Base-by-base conservation (phyloP, 30 jellyfish, hydroid and myxozoan species). In the Calvadosia cruxmelitensis region DNA sequence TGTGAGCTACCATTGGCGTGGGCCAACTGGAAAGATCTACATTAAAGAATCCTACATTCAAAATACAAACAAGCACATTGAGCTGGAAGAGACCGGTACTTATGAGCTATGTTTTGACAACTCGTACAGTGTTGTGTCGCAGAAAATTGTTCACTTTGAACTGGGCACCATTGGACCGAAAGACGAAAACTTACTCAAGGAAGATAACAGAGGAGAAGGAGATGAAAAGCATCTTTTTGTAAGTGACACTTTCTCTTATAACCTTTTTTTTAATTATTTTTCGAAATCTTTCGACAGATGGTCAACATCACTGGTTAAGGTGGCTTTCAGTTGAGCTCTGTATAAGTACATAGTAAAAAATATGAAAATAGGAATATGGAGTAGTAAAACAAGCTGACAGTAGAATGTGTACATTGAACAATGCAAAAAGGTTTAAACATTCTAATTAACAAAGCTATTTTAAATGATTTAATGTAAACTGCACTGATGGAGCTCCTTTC, bases 111-210 rank as follows among this genome's bases (percentile, higher is more conserved):
- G 95, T 68, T 84, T 84, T 48, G 93, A 84, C 48, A 84, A 84
- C 75, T 68, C 74, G 34, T 61, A 63, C 26, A 84, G 95, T 63
- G 71, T 73, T 80, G 34, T 78, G 23, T 52, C 84, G n/a, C 92
- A 84, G 20, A 84, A 84, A 72, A 89, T 84, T 34, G 80, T 84
- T 28, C 78, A 84, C 63, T 84, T 84, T 76, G 95, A 84, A 50
- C 89, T 84, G 63, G 95, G 95, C 13, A 70, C 77, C 23, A 72
- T 66, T 68, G 94, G 74, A 32, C 76, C 63, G 24, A 64, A n/a
- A 36, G 77, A 69, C 33, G 79, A 65, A 7, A 1, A 66, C 20
- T 20, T 42, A 42, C 57, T 20, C 10, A 42, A 42, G 20, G 57
- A 42, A 5, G 57, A 42, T 5, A 42, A 42, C 20, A 20, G 20